A percentile compares a stretch with the other conserved stretches of the same genome.
Conservation (phyloP, 1,140 invertebrate genomes). For the Caenorhabditis inopinata region DNA sequence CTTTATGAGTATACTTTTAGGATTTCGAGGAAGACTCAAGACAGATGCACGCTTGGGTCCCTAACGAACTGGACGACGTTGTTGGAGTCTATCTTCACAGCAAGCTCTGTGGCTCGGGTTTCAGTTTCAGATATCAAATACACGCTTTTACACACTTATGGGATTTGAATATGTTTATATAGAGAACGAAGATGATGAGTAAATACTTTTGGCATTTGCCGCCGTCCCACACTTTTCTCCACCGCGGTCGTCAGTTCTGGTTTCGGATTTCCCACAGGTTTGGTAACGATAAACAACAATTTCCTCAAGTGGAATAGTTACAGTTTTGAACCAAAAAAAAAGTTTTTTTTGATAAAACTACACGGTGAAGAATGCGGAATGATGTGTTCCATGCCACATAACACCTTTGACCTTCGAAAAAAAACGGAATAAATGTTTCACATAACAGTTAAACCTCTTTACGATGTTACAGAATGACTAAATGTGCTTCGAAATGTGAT, state of each 20-base stretch:
- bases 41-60: neutral
- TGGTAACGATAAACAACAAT: conserved; percentile 12
- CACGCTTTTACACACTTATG: conserved; percentile 16
- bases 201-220: conserved; percentile 26
- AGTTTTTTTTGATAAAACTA: neutral
- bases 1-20: neutral
- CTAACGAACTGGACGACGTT: neutral
- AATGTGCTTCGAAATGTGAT: too few relatives aligned
- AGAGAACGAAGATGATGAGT: conserved; percentile 30
- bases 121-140: conserved; percentile 28
- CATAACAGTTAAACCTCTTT: too few relatives aligned
- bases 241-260: neutral
- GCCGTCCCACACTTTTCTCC: neutral
- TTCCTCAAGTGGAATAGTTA: neutral
- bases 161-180: conserved; percentile 6
- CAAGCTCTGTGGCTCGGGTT: neutral
- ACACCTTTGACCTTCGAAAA: too few relatives aligned
- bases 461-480: too few relatives aligned
- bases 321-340: neutral
- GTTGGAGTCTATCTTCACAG: neutral
- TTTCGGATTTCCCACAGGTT: conserved; percentile 21
- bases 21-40: neutral
- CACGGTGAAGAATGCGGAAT: neutral
- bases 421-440: too few relatives aligned
- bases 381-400: too few relatives aligned